Percentiles rank a stretch among this genome's conserved stretches.
Conservation (phyloP, 1,140 invertebrate species). For the Hylaeus volcanicus region DNA sequence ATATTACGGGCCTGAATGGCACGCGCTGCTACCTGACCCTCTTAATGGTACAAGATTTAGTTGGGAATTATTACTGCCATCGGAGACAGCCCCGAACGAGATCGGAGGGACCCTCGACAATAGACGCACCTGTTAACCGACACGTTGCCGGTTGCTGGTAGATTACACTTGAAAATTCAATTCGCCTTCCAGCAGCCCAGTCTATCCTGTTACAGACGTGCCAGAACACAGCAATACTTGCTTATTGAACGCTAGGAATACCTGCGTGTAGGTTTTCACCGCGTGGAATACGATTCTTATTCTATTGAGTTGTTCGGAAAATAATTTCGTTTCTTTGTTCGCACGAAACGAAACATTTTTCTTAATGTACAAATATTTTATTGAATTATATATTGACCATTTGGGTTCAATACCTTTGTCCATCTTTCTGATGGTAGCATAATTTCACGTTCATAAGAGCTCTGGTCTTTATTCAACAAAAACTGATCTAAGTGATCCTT, state of each 20-base stretch:
- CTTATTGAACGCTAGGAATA: background rate
- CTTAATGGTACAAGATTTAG: background rate
- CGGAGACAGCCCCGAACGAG: background rate
- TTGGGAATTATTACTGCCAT: constrained; percentile 24
- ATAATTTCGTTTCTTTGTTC: too few species aligned
- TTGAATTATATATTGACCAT: too few species aligned
- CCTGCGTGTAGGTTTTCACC: too few species aligned
- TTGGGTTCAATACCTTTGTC: too few species aligned
- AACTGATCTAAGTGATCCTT: too few species aligned
- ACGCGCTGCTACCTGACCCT: constrained; percentile 36
- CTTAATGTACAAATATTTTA: too few species aligned
- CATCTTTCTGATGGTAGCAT: too few species aligned
- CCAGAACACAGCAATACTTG: background rate
- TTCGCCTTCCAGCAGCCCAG: background rate
- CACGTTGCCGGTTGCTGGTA: constrained; percentile 12
- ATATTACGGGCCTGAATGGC: background rate
- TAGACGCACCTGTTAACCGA: constrained; percentile 50
- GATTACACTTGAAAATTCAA: constrained; percentile 32
- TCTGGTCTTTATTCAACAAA: too few species aligned
- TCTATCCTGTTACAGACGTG: constrained; percentile 1
- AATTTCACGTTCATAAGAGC: too few species aligned
- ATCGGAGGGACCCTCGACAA: constrained; percentile 8
- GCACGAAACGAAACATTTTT: too few species aligned
- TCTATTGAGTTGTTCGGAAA: too few species aligned
- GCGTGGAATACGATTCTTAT: too few species aligned